Conservation (phyloP, 92 coral and sea anemone species). For the Muricea muricata region DNA sequence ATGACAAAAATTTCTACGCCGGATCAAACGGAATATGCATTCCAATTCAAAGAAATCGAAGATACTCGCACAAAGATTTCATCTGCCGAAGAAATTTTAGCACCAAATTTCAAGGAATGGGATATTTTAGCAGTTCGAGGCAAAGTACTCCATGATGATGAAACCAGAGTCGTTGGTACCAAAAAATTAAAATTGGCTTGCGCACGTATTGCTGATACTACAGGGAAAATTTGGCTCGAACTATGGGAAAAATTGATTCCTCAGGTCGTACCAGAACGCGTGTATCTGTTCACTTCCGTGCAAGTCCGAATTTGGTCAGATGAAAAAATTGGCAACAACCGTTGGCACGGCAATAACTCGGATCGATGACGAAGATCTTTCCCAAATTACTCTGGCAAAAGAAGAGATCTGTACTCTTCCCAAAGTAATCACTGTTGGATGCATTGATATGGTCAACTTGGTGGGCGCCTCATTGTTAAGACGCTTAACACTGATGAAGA, state of each 20-base stretch:
- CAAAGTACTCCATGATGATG: background rate
- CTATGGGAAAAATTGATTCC: constrained; percentile 11
- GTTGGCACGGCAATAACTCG: background rate
- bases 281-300: constrained; percentile 22
- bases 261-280: background rate
- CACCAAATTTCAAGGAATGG: background rate
- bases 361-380: constrained; percentile 4
- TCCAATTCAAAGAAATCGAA: background rate
- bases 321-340: constrained; percentile 12
- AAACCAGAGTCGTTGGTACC: background rate
- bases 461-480: background rate
- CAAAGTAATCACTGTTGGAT: constrained; percentile 10
- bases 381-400: no score
- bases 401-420: background rate
- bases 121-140: constrained; percentile 5
- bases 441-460: background rate
- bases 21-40: no score
- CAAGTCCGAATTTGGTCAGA: constrained; percentile 22
- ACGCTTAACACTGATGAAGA: no score
- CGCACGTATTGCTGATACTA: background rate
- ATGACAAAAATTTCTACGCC: no score
- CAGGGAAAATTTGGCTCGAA: background rate
- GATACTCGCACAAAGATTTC: background rate
- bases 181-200: background rate
- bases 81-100: background rate